Percentiles rank a stretch among this genome's conserved stretches.
These are phyloP conservation scores for Craniophora ligustri DNA, from an alignment of 2,888 invertebrate genomes.

Conservation along the genomic window DNA sequence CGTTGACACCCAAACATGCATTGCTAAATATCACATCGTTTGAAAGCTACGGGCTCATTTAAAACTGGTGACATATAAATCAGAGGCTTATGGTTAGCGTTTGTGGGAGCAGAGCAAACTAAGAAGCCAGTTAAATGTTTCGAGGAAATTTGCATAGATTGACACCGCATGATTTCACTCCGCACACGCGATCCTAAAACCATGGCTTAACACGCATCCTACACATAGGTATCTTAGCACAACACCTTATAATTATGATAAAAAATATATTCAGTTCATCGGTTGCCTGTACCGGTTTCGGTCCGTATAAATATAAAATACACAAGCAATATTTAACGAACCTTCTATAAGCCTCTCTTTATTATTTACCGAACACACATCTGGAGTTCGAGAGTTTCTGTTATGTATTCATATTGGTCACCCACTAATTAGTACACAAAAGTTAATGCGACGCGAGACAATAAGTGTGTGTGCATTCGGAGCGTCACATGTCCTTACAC, in stretches of 20 bases:
- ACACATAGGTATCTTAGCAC: constrained; percentile 61
- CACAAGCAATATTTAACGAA: constrained; percentile 78
- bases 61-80: constrained; percentile 66
- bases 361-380: constrained; percentile 85
- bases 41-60: constrained; percentile 61
- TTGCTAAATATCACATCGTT: constrained; percentile 50
- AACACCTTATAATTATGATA: constrained; percentile 69
- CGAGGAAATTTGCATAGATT: constrained; percentile 88
- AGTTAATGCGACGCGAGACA: constrained; percentile 81
- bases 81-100: constrained; percentile 71
- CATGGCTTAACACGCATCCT: constrained; percentile 61
- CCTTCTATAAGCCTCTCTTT: constrained; percentile 74
- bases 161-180: constrained; percentile 79
- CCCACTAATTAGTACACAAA: constrained; percentile 88
- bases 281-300: constrained; percentile 72
- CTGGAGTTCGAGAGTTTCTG: constrained; percentile 85
- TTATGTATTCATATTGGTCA: constrained; percentile 86
- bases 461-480: constrained; percentile 73
- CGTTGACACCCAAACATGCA: constrained; percentile 60
- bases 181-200: constrained; percentile 70
- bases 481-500: constrained; percentile 75
- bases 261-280: constrained; percentile 69
- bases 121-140: constrained; percentile 83
- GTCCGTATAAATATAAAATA: constrained; percentile 78
- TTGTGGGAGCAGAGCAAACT: constrained; percentile 75